Percentiles rank a stretch among this genome's conserved stretches.
phyloP scores from a whole-genome alignment of 2,797 vertebrate species.

The Myotis findleyi region DNA sequence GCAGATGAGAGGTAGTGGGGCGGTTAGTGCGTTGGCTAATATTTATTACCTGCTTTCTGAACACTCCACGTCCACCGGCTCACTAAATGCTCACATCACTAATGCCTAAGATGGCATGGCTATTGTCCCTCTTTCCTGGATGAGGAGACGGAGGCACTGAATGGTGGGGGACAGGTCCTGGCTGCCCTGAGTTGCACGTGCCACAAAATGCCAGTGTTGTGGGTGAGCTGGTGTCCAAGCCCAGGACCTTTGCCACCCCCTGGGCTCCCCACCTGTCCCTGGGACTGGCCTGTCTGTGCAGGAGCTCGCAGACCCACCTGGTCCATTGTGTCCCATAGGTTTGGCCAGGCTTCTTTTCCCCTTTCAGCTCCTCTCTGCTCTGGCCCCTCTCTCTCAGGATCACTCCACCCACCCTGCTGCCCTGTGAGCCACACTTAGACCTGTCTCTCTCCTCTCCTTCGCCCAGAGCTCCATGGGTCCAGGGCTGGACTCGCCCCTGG shows the following conservation, averaged over 20 bases:
- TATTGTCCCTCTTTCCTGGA: not conserved
- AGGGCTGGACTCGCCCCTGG: not conserved
- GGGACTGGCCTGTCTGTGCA: not conserved
- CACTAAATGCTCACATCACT: not conserved
- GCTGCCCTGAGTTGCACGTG: too few relatives aligned
- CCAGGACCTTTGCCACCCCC: fast-evolving
- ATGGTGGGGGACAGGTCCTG: not conserved
- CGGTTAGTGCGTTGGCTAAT: not conserved
- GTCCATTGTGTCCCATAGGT: not conserved
- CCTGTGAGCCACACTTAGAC: not conserved
- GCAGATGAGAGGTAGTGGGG: too few relatives aligned
- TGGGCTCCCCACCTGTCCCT: not conserved
- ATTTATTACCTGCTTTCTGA: not conserved
- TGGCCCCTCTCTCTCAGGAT: not conserved
- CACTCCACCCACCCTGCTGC: not conserved
- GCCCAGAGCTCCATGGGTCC: not conserved
- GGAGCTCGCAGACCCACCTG: not conserved
- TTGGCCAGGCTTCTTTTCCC: not conserved
- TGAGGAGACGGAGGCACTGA: not conserved
- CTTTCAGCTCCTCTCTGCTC: not conserved
- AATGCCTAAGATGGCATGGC: fast-evolving
- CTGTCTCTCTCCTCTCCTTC: not conserved
- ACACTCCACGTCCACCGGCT: not conserved
- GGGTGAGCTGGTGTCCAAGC: not conserved
- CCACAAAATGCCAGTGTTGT: not conserved